Base-by-base conservation (phyloP, 2,888 invertebrate genomes). In the Eueremaeus valkanovi region DNA sequence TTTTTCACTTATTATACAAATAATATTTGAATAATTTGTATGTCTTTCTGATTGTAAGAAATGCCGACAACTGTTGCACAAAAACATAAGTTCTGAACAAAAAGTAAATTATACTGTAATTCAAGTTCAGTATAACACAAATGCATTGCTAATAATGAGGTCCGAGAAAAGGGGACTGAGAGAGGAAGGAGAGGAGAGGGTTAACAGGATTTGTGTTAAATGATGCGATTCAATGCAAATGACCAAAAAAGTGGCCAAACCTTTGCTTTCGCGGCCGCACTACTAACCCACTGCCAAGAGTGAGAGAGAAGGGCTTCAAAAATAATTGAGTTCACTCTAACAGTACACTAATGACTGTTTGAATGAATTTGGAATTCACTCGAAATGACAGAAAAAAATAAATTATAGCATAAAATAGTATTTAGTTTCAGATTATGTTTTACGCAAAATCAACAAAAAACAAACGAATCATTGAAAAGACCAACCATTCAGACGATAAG, bases 141-240 rank as follows among this genome's bases (percentile, higher is more conserved):
- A n/a, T n/a, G n/a, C n/a, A n/a, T n/a, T n/a, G n/a, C 3, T 49
- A 49, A 24, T 58, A 58, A 21, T 24, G 58, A 24, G 58, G 58
- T 24, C 27, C 58, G 16, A n/a, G n/a, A n/a, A n/a, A n/a, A n/a
- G n/a, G n/a, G n/a, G n/a, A n/a, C n/a, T n/a, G n/a, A n/a, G n/a
- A n/a, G n/a, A n/a, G n/a, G n/a, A 63, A 33, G 9, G 63, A 9
- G 21, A 63, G 55, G 55, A 55, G 24, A 24, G 33, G 63, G 31
- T 33, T 33, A 63, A 63, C 63, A 33, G 63, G 63, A 33, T 63
- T 63, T 31, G 63, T 18, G 63, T 63, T 63, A 63, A 63, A 63
- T 33, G 63, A 63, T 63, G 63, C 63, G 63, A 63, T 31, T 29
- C 63, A 63, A 55, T 63, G 63, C 63, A 63, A 33, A 63, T 63